Base-by-base conservation (phyloP, 2,113 vertebrate species). In the Cynopterus brachyotis region DNA sequence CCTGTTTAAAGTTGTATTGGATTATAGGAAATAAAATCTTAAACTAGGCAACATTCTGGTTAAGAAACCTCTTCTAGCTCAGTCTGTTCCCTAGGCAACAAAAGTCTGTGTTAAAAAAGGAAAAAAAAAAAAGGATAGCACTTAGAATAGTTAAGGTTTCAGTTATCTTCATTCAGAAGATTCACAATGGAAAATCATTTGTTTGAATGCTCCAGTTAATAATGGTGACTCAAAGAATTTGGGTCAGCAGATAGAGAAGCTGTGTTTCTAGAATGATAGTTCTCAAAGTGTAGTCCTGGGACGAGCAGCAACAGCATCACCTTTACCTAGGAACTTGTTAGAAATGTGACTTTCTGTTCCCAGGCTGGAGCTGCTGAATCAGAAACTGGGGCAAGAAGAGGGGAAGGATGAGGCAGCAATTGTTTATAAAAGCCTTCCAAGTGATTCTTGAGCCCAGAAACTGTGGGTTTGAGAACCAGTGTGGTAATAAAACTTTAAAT, bases 81-180 rank as follows among this genome's bases (percentile, higher is more conserved):
- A 81, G 47, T 88, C 76, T 93, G 96, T 96, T 97, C 40, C 96
- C 95, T 95, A 88, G 97, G 97, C 85, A 97, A 97, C 93, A 92
- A 70, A 91, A 87, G 45, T 90, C 91, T 85, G 40, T 53, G 32
- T 79, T 92, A 53, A 93, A 91, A 57, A 84, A 64, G 24, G 15
- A 32, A 60, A 60, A 37, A 32, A 59, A 16, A 45, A 81, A 57
- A 37, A 26, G 4, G 30, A 32, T 8, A 42, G 28, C 17, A n/a
- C 26, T 53, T 83, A 76, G 83, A 67, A 30, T 69, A 89, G 42
- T 90, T 75, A 86, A 90, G 66, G 19, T 84, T 94, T 96, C 60
- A 88, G 45, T 28, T 60, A 90, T 91, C 45, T 95, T 95, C 84
- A 94, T 90, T 96, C 69, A 94, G 59, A 55, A 94, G 20, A 73